Evolutionary conservation across 2,888 invertebrate species (phyloP).

Genomic region (Aleiodes alternator): DNA sequence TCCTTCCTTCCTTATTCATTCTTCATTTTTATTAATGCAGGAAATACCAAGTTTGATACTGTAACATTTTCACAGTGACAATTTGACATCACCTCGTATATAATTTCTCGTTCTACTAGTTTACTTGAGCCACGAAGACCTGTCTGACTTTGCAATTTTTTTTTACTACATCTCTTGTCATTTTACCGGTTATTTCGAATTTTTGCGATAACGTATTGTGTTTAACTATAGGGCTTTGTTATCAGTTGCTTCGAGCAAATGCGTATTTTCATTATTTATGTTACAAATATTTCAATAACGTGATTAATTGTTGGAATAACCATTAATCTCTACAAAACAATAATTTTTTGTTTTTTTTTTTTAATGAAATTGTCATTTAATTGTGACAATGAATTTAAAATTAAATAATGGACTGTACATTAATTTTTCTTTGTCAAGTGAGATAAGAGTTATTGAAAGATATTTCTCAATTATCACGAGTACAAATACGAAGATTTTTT

Average conservation of each 20-base stretch:
- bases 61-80: constrained; percentile 1
- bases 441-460: constrained; percentile 6
- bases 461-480: constrained; percentile 1
- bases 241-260: constrained; percentile 14
- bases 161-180: background rate
- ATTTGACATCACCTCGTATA: background rate
- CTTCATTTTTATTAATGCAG: background rate
- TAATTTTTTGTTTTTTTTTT: too few relatives aligned
- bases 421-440: constrained; percentile 9
- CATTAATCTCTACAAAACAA: too few relatives aligned
- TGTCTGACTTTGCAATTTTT: background rate
- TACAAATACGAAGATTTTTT: background rate
- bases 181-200: constrained; percentile 2
- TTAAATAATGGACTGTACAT: background rate
- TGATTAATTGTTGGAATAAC: too few relatives aligned
- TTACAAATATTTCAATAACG: too few relatives aligned
- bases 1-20: background rate
- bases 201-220: constrained; percentile 25
- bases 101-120: background rate
- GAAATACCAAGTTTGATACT: background rate
- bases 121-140: background rate
- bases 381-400: too few relatives aligned
- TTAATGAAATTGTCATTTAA: too few relatives aligned
- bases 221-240: constrained; percentile 14
- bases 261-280: constrained; percentile 6